phyloP scores from a whole-genome alignment of 2,797 vertebrate genomes.

The Sebastes taczanowskii region DNA sequence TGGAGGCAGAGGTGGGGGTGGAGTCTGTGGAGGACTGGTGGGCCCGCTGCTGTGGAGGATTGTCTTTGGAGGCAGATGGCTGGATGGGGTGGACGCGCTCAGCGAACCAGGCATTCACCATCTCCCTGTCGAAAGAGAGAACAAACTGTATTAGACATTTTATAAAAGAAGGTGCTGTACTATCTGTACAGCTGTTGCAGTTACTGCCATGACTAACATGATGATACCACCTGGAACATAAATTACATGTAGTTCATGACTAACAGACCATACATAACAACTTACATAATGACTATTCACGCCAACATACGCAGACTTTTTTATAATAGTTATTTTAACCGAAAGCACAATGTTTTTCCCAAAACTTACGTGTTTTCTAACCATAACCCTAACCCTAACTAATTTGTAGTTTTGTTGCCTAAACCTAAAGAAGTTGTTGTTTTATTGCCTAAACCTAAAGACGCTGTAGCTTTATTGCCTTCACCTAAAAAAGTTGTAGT shows the following conservation, averaged over 20 bases:
- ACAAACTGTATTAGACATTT: not conserved
- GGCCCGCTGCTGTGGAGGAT: conserved; percentile 73
- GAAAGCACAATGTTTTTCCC: too few species aligned
- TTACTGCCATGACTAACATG: not conserved
- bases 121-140: conserved; percentile 85
- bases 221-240: not conserved
- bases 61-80: conserved; percentile 76
- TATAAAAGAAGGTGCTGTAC: not conserved
- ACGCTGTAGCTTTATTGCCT: too few species aligned
- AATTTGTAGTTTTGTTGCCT: too few species aligned
- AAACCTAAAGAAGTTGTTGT: too few species aligned
- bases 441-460: too few species aligned
- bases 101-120: conserved; percentile 99
- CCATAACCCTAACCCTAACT: too few species aligned
- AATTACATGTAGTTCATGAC: not conserved
- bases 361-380: too few species aligned
- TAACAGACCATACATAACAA: not conserved
- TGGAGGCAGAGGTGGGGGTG: conserved; percentile 42
- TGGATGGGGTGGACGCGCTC: conserved; percentile 94
- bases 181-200: not conserved
- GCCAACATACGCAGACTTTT: not conserved
- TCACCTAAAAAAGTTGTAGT: too few species aligned
- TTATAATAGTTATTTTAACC: too few species aligned
- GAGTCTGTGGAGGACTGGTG: conserved; percentile 68
- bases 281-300: not conserved